Evolutionary conservation across 1,140 invertebrate species (phyloP), one percentile per base, ranked within the genome.

Genomic region (Cydia fagiglandana): DNA sequence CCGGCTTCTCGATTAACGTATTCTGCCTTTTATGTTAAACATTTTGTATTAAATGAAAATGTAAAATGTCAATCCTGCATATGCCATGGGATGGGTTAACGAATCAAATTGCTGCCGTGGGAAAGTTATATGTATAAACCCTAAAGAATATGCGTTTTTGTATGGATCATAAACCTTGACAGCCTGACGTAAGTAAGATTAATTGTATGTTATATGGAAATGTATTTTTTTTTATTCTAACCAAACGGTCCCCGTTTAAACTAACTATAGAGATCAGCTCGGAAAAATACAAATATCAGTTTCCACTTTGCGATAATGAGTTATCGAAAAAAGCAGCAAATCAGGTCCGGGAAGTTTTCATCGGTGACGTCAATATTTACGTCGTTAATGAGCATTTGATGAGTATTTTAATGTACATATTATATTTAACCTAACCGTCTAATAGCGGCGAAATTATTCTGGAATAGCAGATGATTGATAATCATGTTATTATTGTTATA

Each of bases 281-380:
- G 53, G 53, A 56, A 56, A 56, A 56, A n/a, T 56, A 56, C 53
- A n/a, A 56, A 17, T 56, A 56, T 17, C n/a, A 56, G 12, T 56
- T 53, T 17, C n/a, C 15, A 53, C 5, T 53, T 53, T 53, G 50
- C n/a, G n/a, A 7, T 53, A 53, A 53, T 53, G 6, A 47, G 12
- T 47, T 47, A 53, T 1, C 50, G 50, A 53, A 53, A 17, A 2
- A 53, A 53, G 1, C n/a, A 50, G 12, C 47, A 53, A 53, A 53
- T 53, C n/a, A 53, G 6, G n/a, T 53, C 50, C 5, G 20, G 17
- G 20, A 20, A 61, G 20, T 61, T 61, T 56, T 61, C 17, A 61
- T 24, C 17, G 53, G 17, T 20, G 20, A 61, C 6, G 56, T 61
- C 56, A 61, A 61, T 61, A 61, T 61, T 61, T 61, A 61, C 56